Percentiles rank a stretch among this genome's conserved stretches.
Conservation (phyloP, 2,888 invertebrate species). For the Dicyrtomina minuta region DNA sequence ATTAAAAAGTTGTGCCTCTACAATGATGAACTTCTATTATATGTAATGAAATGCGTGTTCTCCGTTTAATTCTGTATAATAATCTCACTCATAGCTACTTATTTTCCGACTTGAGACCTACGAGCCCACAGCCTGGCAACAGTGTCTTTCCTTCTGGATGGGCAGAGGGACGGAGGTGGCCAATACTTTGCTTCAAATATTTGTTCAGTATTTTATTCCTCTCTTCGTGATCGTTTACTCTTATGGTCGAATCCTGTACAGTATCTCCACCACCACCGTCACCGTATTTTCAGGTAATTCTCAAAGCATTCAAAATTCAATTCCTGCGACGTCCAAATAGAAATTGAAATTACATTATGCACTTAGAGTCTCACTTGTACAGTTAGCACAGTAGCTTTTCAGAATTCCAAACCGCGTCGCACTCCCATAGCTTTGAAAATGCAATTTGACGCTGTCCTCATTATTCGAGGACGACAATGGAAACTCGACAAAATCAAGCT, state of each 20-base stretch:
- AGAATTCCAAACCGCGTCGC: too few relatives aligned
- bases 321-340: background rate
- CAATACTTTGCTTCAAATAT: background rate
- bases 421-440: too few relatives aligned
- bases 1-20: too few relatives aligned
- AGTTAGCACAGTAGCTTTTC: too few relatives aligned
- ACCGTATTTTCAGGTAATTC: background rate
- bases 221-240: background rate
- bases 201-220: background rate
- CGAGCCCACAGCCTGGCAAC: background rate
- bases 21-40: too few relatives aligned
- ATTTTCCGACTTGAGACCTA: background rate
- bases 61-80: background rate
- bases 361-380: too few relatives aligned
- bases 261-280: background rate
- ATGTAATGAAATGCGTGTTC: background rate
- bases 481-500: too few relatives aligned
- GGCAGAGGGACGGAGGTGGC: background rate
- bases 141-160: conserved; percentile 1
- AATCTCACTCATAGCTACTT: background rate
- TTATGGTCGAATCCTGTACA: conserved; percentile 1
- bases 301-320: background rate
- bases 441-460: too few relatives aligned
- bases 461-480: too few relatives aligned
- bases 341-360: too few relatives aligned